These are phyloP conservation scores for Syrphus vitripennis DNA, from an alignment of 2,888 invertebrate species.

Conservation along the genomic window DNA sequence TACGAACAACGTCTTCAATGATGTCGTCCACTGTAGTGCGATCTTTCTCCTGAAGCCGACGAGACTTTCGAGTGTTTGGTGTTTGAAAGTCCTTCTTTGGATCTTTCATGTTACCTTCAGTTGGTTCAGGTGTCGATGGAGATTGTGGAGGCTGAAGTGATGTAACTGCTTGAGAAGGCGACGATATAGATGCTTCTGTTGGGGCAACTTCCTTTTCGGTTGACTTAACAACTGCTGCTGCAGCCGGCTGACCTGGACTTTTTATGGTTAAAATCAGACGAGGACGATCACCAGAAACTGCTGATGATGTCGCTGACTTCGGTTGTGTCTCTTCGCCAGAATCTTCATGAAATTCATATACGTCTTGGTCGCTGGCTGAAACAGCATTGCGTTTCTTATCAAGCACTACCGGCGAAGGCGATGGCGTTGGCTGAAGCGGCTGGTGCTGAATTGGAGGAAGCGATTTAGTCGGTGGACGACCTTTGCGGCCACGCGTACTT, in stretches of 20 bases:
- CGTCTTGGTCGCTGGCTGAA: conserved; percentile 83
- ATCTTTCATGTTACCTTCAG: conserved; percentile 34
- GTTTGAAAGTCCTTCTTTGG: conserved; percentile 75
- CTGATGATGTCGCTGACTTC: conserved; percentile 23
- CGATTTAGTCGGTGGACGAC: conserved; percentile 80
- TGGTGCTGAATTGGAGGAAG: conserved; percentile 58
- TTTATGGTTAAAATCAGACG: conserved; percentile 91
- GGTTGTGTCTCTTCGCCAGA: conserved; percentile 88
- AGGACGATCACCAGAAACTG: conserved; percentile 82
- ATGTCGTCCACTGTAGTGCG: conserved; percentile 92
- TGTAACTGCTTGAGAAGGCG: conserved; percentile 75
- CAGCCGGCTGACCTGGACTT: conserved; percentile 82
- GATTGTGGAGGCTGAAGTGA: conserved; percentile 54
- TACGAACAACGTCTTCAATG: conserved; percentile 94
- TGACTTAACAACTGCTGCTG: conserved; percentile 72
- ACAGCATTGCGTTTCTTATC: conserved; percentile 78
- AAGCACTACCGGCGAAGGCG: conserved; percentile 72
- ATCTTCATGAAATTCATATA: conserved; percentile 96
- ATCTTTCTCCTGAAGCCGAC: conserved; percentile 90
- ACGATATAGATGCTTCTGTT: conserved; percentile 55
- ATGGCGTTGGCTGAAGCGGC: conserved; percentile 17
- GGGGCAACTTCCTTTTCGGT: conserved; percentile 66
- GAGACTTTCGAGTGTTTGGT: conserved; percentile 89
- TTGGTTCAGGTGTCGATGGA: conserved; percentile 45
- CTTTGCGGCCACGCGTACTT: conserved; percentile 79